phyloP scores from a whole-genome alignment of 2,113 vertebrate genomes.

The Antechinus flavipes region DNA sequence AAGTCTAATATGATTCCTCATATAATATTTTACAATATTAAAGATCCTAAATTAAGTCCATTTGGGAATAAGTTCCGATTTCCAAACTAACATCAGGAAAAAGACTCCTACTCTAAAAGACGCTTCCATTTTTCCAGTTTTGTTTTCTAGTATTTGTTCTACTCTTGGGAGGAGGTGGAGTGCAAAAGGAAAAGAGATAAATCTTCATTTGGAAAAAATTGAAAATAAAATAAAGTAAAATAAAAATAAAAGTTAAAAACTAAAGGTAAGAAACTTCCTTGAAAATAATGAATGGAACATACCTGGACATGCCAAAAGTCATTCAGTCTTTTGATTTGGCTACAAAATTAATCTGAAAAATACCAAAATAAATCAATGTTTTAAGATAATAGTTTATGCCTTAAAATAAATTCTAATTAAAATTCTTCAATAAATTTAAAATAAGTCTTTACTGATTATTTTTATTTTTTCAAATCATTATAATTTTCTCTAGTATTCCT shows the following conservation, averaged over 20 bases:
- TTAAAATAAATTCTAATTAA: not conserved
- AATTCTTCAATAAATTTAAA: not conserved
- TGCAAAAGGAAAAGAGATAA: not conserved
- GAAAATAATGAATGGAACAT: not conserved
- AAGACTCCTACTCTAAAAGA: not conserved
- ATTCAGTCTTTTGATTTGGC: slow-evolving; percentile 2
- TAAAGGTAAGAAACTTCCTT: not conserved
- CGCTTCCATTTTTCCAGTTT: not conserved
- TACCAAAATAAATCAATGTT: not conserved
- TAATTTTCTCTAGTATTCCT: not conserved
- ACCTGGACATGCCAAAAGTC: slow-evolving; percentile 3
- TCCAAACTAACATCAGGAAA: not conserved
- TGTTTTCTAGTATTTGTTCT: not conserved
- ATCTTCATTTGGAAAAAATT: not conserved
- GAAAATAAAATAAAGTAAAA: not conserved
- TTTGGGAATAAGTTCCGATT: not conserved
- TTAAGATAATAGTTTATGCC: not conserved
- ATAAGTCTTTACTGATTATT: not conserved
- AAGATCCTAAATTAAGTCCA: not conserved
- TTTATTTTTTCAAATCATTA: not conserved
- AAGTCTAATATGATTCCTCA: not conserved
- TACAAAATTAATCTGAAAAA: slow-evolving; percentile 4
- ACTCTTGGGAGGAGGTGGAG: not conserved
- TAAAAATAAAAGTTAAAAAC: not conserved
- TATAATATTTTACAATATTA: not conserved